Conservation (phyloP, 2,113 vertebrate species). For the Antidorcas marsupialis region DNA sequence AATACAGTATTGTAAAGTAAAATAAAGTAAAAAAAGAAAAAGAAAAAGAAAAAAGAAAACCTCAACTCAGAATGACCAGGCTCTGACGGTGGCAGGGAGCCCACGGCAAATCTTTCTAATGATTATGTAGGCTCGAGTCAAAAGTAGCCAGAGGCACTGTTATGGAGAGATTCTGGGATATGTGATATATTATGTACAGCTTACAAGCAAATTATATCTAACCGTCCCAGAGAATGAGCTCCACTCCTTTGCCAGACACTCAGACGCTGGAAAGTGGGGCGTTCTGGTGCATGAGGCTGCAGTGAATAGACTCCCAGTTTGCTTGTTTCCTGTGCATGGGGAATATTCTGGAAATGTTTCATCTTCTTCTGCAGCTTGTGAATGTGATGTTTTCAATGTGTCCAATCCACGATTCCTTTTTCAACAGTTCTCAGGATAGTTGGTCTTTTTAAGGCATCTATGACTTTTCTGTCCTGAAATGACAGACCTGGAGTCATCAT, state of each 20-base stretch:
- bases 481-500: accelerated
- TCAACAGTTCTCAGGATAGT: not conserved
- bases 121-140: accelerated
- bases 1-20: no score
- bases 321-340: accelerated
- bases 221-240: not conserved
- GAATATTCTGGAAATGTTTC: not conserved
- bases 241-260: not conserved
- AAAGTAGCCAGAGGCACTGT: not conserved
- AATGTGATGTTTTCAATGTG: no score
- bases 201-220: not conserved
- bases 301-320: not conserved
- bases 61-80: accelerated
- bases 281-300: accelerated
- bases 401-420: not conserved
- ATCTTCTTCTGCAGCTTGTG: accelerated
- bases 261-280: accelerated
- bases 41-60: not conserved
- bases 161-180: not conserved
- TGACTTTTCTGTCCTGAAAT: not conserved
- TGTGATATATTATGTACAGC: not conserved
- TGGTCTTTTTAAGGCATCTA: not conserved
- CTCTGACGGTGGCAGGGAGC: not conserved
- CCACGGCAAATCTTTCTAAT: not conserved
- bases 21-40: no score